Percentiles rank a stretch among this genome's conserved stretches.
These are phyloP conservation scores for Ariolimax columbianus DNA, from an alignment of 2,888 invertebrate species.

Conservation along the genomic window DNA sequence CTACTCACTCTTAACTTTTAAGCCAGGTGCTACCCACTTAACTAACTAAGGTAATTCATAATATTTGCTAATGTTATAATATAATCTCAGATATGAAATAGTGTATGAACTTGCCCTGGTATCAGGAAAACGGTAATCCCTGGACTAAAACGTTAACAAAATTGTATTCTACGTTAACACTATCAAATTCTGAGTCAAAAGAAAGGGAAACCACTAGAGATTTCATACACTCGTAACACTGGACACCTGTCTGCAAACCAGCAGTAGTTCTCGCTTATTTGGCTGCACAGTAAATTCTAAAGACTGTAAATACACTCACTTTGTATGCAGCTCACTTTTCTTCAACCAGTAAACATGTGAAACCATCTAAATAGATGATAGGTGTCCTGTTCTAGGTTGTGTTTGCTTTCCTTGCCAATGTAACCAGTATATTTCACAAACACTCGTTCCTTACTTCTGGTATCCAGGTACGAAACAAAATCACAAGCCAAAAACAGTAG, in stretches of 20 bases:
- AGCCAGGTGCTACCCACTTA: no score
- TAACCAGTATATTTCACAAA: neutral
- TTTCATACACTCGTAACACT: neutral
- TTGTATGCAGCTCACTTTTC: neutral
- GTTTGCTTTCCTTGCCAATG: neutral
- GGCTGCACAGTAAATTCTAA: neutral
- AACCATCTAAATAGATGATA: neutral
- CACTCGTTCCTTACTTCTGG: constrained; percentile 9
- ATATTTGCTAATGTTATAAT: no score
- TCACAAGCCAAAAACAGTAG: neutral
- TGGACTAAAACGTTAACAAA: no score
- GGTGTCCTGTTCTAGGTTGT: neutral
- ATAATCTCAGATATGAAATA: no score
- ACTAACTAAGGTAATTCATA: no score
- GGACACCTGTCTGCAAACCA: neutral
- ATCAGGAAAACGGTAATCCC: no score
- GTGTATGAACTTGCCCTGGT: no score
- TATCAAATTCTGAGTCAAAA: no score
- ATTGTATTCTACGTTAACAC: no score
- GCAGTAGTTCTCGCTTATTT: neutral
- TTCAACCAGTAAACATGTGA: neutral
- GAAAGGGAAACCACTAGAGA: neutral
- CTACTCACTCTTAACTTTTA: no score
- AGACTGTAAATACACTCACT: neutral
- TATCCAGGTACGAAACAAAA: neutral